Percentiles rank a stretch among this genome's conserved stretches.
Conservation (phyloP, 2,113 vertebrate species). For the Neogale vison region DNA sequence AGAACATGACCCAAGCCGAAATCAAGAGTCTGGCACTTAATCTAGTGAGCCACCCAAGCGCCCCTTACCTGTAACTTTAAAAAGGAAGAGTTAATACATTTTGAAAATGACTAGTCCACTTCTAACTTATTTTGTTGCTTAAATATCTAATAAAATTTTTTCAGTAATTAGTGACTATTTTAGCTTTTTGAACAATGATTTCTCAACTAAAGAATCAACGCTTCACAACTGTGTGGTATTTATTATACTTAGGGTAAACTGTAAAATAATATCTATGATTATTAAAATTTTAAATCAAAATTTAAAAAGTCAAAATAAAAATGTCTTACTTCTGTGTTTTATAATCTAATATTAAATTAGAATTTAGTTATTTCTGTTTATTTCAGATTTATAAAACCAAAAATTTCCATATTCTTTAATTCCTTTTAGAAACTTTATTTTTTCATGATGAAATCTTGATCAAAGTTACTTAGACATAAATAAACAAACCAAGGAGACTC, state of each 20-base stretch:
- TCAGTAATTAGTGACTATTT: neutral
- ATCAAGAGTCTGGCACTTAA: neutral
- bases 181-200: neutral
- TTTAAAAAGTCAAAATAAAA: neutral
- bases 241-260: neutral
- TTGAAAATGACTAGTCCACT: neutral
- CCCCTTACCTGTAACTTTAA: neutral
- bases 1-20: neutral
- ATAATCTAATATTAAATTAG: neutral
- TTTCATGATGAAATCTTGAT: neutral
- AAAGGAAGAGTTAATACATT: neutral
- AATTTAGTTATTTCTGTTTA: conserved; percentile 1
- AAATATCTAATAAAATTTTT: neutral
- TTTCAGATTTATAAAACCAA: neutral
- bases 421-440: neutral
- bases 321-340: neutral
- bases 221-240: neutral
- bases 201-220: neutral
- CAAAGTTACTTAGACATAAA: neutral
- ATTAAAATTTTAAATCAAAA: conserved; percentile 18
- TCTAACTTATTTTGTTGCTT: neutral
- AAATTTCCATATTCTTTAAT: neutral
- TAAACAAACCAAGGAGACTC: neutral
- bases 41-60: neutral
- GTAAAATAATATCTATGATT: conserved; percentile 19